A percentile compares a stretch with the other conserved stretches of the same genome.
phyloP scores from a whole-genome alignment of 2,888 invertebrate genomes.

The Metalampra italica region DNA sequence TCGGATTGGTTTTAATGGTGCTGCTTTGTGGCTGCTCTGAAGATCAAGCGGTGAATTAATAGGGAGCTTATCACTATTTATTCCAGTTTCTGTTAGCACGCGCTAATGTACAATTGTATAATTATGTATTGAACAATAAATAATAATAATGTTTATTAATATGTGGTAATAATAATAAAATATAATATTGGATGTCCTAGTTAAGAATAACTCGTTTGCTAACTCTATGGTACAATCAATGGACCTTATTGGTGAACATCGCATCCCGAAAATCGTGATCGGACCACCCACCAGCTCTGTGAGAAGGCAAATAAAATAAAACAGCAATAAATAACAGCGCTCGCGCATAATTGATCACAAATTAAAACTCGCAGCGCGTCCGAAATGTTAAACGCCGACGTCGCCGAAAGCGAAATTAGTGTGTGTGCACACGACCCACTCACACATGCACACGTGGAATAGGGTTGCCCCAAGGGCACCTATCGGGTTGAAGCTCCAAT shows the following conservation, averaged over 20 bases:
- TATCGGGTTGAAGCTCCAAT: constrained; percentile 11
- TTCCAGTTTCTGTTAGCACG: too few species aligned
- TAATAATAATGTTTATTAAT: too few species aligned
- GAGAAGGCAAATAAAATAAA: constrained; percentile 77
- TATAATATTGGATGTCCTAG: too few species aligned
- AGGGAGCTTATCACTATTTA: too few species aligned
- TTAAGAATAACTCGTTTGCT: constrained; percentile 22
- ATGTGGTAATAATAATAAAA: too few species aligned
- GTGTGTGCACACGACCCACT: constrained; percentile 35
- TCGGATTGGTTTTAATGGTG: too few species aligned
- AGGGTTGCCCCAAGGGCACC: constrained; percentile 24
- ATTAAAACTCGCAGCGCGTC: constrained; percentile 75
- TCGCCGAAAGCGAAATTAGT: constrained; percentile 71
- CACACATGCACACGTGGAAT: constrained; percentile 28
- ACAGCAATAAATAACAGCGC: constrained; percentile 76
- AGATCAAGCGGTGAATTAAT: too few species aligned
- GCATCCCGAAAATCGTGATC: constrained; percentile 71
- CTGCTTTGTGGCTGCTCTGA: too few species aligned
- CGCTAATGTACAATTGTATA: too few species aligned
- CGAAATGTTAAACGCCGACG: constrained; percentile 68
- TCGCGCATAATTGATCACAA: constrained; percentile 78
- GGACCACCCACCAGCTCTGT: constrained; percentile 72
- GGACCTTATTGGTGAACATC: constrained; percentile 68
- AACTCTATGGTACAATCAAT: constrained; percentile 64
- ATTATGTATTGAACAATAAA: too few species aligned